Conservation (phyloP, 2,888 invertebrate species). For the Priocnemis perturbator region DNA sequence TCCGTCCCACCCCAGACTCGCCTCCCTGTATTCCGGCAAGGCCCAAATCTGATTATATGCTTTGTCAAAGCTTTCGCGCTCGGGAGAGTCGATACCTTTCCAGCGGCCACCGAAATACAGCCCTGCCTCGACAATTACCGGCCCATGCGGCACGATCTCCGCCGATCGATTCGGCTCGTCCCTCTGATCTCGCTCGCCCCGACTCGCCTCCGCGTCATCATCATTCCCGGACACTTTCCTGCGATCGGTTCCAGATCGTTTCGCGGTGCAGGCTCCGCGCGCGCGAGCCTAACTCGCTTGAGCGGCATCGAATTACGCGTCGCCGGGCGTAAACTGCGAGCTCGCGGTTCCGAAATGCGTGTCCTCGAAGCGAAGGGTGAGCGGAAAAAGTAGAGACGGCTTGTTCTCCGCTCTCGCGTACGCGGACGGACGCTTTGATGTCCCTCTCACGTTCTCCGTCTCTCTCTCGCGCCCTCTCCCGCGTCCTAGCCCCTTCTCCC, state of each 20-base stretch:
- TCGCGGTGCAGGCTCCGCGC: too few species aligned
- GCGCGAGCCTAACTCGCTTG: too few species aligned
- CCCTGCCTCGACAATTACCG: too few species aligned
- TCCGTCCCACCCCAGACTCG: not conserved
- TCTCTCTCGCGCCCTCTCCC: constrained; percentile 1
- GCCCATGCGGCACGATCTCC: too few species aligned
- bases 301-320: constrained; percentile 21
- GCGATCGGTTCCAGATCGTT: too few species aligned
- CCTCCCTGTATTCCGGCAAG: not conserved
- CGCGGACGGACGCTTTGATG: not conserved
- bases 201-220: too few species aligned
- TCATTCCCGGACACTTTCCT: too few species aligned
- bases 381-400: too few species aligned
- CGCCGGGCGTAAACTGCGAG: not conserved
- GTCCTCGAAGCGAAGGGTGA: not conserved
- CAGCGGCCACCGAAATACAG: not conserved
- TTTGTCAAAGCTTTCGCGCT: constrained; percentile 37
- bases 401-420: not conserved
- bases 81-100: constrained; percentile 25
- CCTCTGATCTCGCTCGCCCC: too few species aligned
- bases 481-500: constrained; percentile 8
- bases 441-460: too few species aligned
- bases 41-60: constrained; percentile 31
- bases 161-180: not conserved
- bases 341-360: constrained; percentile 8